phyloP scores from a whole-genome alignment of 1,140 invertebrate species.

The Bombus difficillimus region DNA sequence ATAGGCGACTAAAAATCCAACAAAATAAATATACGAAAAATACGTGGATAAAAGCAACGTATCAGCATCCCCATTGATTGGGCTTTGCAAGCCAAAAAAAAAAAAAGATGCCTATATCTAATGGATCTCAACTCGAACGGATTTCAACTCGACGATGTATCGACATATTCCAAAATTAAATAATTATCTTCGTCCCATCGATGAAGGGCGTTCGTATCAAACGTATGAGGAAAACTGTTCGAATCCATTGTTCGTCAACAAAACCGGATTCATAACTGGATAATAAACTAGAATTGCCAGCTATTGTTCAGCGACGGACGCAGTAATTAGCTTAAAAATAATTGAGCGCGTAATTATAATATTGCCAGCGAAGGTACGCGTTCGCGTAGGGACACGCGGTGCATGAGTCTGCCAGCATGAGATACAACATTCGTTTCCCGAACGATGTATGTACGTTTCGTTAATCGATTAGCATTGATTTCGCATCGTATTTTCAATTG shows the following conservation, averaged over 20 bases:
- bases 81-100: no score
- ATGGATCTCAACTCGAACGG: no score
- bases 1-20: no score
- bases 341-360: slow-evolving; percentile 25
- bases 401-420: neutral
- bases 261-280: neutral
- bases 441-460: neutral
- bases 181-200: no score
- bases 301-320: no score
- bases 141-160: no score
- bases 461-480: slow-evolving; percentile 35
- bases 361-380: neutral
- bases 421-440: neutral
- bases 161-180: no score
- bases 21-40: no score
- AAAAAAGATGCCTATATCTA: no score
- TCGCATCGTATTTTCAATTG: slow-evolving; percentile 32
- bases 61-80: no score
- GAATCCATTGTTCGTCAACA: no score
- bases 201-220: neutral
- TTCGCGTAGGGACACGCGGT: neutral
- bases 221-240: neutral
- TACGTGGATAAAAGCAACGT: no score
- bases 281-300: neutral
- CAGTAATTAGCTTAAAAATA: slow-evolving; percentile 11